These are phyloP conservation scores for Burhinus bistriatus DNA, from an alignment of 2,113 vertebrate species.

Conservation along the genomic window DNA sequence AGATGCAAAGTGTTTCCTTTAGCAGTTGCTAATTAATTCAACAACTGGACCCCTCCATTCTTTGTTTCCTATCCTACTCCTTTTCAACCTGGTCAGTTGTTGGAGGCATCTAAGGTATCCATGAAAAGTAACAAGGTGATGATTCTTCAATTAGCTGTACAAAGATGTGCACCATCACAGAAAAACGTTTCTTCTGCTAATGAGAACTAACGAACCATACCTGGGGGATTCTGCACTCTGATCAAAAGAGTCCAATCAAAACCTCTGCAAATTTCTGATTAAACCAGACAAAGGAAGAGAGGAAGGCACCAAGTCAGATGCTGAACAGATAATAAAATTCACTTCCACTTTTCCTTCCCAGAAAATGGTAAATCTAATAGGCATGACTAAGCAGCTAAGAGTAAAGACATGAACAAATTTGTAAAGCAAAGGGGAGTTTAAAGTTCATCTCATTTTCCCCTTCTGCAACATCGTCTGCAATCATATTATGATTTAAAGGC, in stretches of 20 bases:
- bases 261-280: constrained; percentile 30
- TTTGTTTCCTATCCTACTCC: neutral
- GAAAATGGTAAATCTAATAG: constrained; percentile 27
- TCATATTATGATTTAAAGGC: constrained; percentile 61
- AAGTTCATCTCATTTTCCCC: constrained; percentile 57
- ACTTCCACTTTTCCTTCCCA: neutral
- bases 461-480: constrained; percentile 42
- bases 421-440: constrained; percentile 53
- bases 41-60: neutral
- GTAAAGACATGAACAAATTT: constrained; percentile 37
- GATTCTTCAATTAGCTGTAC: constrained; percentile 35
- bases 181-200: constrained; percentile 47
- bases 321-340: constrained; percentile 26
- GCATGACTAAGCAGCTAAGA: constrained; percentile 42
- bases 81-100: neutral
- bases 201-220: constrained; percentile 29
- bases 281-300: neutral
- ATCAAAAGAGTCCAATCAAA: constrained; percentile 50
- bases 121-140: neutral
- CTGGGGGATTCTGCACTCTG: constrained; percentile 26
- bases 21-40: constrained; percentile 1
- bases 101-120: neutral
- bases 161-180: neutral
- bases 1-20: neutral
- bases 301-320: neutral